These are phyloP conservation scores for Ypsolopha scabrella DNA, from an alignment of 2,888 invertebrate species.

Conservation along the genomic window DNA sequence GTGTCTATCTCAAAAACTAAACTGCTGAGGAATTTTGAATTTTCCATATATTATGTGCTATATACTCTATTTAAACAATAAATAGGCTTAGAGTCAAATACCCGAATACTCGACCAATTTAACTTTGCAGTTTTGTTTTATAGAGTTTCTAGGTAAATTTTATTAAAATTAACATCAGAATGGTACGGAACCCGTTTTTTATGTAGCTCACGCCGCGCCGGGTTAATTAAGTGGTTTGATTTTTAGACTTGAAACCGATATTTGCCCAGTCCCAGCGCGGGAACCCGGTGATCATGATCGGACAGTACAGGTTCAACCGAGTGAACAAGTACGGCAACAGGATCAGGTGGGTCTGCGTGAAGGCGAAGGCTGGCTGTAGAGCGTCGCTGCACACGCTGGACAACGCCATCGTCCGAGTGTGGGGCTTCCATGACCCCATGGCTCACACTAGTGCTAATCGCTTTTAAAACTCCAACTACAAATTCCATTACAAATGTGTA, in stretches of 20 bases:
- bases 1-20: too few species aligned
- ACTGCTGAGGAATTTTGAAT: too few species aligned
- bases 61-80: too few species aligned
- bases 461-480: conserved; percentile 22
- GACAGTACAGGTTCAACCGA: conserved; percentile 58
- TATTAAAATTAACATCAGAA: too few species aligned
- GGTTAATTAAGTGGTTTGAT: not conserved
- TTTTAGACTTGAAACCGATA: conserved; percentile 58
- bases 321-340: conserved; percentile 58
- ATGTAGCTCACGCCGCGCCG: too few species aligned
- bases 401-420: conserved; percentile 58
- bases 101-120: too few species aligned
- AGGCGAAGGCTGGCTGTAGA: conserved; percentile 58
- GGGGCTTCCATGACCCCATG: conserved; percentile 56
- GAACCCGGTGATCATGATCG: conserved; percentile 62
- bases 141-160: too few species aligned
- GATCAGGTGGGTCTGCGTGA: conserved; percentile 60
- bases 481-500: too few species aligned
- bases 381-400: conserved; percentile 60
- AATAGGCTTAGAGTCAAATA: too few species aligned
- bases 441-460: conserved; percentile 60
- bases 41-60: too few species aligned
- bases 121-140: too few species aligned
- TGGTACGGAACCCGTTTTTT: too few species aligned
- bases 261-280: conserved; percentile 60